Evolutionary conservation across 1,140 invertebrate genomes (phyloP).

Genomic region (Pogonognathellus flavescens): DNA sequence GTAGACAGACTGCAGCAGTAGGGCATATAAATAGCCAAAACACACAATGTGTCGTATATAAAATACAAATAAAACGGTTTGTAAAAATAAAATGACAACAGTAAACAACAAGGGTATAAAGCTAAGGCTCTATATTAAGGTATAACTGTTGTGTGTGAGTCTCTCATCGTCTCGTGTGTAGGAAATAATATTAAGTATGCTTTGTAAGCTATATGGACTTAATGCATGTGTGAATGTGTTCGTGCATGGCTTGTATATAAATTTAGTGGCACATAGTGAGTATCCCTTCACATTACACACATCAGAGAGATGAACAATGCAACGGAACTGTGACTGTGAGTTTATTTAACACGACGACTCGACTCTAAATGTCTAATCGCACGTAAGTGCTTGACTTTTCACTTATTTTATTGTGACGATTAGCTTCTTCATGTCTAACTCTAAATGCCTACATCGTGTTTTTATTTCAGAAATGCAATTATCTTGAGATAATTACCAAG

Average conservation of each 20-base stretch:
- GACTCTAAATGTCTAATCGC: slow-evolving; percentile 22
- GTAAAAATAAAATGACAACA: too few relatives aligned
- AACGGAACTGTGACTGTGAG: not conserved
- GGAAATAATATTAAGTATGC: too few relatives aligned
- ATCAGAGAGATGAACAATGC: not conserved
- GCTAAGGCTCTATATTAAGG: too few relatives aligned
- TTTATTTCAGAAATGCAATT: slow-evolving; percentile 32
- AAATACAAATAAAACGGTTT: too few relatives aligned
- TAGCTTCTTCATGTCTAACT: not conserved
- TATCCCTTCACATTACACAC: slow-evolving; percentile 7
- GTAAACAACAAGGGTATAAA: too few relatives aligned
- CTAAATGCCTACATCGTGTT: slow-evolving; percentile 13
- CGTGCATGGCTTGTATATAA: not conserved
- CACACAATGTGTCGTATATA: too few relatives aligned
- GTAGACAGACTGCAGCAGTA: too few relatives aligned
- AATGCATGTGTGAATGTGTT: too few relatives aligned
- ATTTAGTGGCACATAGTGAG: slow-evolving; percentile 18
- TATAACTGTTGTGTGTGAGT: too few relatives aligned
- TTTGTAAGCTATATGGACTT: too few relatives aligned
- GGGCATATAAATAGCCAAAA: too few relatives aligned
- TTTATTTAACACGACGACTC: slow-evolving; percentile 7
- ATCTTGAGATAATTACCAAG: slow-evolving; percentile 14
- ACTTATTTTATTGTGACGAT: slow-evolving; percentile 41
- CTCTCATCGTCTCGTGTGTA: too few relatives aligned
- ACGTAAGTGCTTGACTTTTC: not conserved